Percentiles rank a stretch among this genome's conserved stretches.
Conservation (phyloP, 2,888 invertebrate species). For the Lamellibrachia columna region DNA sequence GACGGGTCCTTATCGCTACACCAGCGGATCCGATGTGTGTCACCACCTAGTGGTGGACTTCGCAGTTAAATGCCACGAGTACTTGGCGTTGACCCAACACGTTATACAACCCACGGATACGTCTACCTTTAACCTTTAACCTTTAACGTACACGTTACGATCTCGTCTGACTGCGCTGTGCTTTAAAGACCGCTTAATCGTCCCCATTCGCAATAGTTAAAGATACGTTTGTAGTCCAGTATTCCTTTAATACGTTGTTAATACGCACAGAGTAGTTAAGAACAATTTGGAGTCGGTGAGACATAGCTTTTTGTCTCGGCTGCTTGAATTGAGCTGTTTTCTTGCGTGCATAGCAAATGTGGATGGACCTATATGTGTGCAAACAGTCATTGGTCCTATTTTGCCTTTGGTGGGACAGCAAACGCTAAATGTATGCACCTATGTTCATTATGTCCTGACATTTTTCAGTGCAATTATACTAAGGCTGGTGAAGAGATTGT, state of each 20-base stretch:
- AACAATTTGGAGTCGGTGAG: neutral
- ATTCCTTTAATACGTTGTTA: neutral
- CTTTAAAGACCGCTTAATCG: neutral
- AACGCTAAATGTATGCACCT: neutral
- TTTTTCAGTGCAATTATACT: too few species aligned
- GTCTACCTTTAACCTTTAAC: too few species aligned
- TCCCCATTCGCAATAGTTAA: neutral
- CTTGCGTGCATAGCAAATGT: neutral
- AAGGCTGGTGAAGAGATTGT: too few species aligned
- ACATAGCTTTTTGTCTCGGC: neutral
- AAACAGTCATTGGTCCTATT: neutral
- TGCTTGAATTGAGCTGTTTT: neutral
- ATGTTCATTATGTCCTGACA: too few species aligned
- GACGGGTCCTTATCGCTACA: neutral
- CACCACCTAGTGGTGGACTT: neutral
- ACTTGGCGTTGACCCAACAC: neutral
- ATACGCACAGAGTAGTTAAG: neutral
- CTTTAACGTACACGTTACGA: neutral
- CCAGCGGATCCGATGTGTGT: neutral
- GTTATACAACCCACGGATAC: neutral
- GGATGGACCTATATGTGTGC: neutral
- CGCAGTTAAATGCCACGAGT: neutral
- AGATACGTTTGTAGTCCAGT: neutral
- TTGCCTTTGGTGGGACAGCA: neutral
- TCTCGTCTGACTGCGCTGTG: neutral